Conservation (phyloP, 64 coral and sea anemone genomes). For the Stichodactyla helianthus region DNA sequence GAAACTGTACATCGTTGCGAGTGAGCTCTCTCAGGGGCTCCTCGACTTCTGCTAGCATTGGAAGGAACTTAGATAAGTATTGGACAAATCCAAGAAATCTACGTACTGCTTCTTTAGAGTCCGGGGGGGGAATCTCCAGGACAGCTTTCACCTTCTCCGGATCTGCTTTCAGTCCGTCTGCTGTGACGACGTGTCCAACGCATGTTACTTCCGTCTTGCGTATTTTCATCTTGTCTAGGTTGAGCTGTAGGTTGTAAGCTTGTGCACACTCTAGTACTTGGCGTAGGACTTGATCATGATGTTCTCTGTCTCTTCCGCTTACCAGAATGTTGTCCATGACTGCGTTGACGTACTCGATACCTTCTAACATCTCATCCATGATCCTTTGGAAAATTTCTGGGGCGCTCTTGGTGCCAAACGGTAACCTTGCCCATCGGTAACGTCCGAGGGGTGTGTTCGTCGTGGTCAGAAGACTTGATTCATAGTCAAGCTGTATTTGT, state of each 20-base stretch:
- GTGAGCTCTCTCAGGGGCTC: slow-evolving; percentile 30
- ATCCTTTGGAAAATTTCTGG: slow-evolving; percentile 44
- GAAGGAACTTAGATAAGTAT: slow-evolving; percentile 48
- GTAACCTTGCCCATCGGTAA: slow-evolving; percentile 53
- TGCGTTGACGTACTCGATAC: slow-evolving; percentile 43
- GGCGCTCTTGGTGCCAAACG: slow-evolving; percentile 52
- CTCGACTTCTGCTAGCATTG: slow-evolving; percentile 31
- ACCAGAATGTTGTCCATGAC: slow-evolving; percentile 67
- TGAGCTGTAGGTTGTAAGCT: slow-evolving; percentile 47
- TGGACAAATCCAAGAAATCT: slow-evolving; percentile 51
- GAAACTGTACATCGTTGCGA: slow-evolving; percentile 32
- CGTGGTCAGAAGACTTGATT: slow-evolving; percentile 52
- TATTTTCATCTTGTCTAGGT: slow-evolving; percentile 64
- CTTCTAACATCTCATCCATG: slow-evolving; percentile 55
- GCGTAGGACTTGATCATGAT: slow-evolving; percentile 53
- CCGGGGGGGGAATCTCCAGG: slow-evolving; percentile 42
- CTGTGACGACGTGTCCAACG: slow-evolving; percentile 38
- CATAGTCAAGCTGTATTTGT: slow-evolving; percentile 45
- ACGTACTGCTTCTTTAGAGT: slow-evolving; percentile 51
- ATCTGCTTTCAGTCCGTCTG: slow-evolving; percentile 52
- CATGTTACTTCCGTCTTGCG: slow-evolving; percentile 47
- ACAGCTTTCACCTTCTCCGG: slow-evolving; percentile 53
- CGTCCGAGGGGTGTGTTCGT: slow-evolving; percentile 58
- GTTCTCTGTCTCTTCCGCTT: slow-evolving; percentile 27
- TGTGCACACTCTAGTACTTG: slow-evolving; percentile 45